Conservation (phyloP, 2,888 invertebrate genomes). For the Xanthia icteritia region DNA sequence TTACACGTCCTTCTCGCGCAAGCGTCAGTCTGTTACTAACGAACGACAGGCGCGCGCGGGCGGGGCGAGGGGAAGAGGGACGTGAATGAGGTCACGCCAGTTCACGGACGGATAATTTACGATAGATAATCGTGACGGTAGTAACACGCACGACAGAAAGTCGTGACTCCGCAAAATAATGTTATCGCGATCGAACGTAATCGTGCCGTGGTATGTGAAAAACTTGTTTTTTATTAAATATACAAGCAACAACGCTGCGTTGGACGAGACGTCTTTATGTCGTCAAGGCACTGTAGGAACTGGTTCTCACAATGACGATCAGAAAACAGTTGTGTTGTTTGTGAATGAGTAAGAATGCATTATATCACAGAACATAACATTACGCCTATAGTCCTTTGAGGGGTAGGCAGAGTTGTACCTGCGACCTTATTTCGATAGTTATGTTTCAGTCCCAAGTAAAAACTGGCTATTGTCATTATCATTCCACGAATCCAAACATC, state of each 20-base stretch:
- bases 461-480: background rate
- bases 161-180: slow-evolving; percentile 33
- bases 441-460: background rate
- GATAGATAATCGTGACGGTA: slow-evolving; percentile 19
- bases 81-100: slow-evolving; percentile 31
- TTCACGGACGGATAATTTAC: slow-evolving; percentile 33
- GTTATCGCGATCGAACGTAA: background rate
- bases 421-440: background rate
- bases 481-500: background rate
- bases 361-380: background rate
- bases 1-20: slow-evolving; percentile 2
- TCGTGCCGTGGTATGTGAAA: background rate
- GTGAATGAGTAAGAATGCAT: background rate
- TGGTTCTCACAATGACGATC: background rate
- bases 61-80: background rate
- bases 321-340: background rate
- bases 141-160: slow-evolving; percentile 13
- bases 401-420: background rate
- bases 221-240: background rate
- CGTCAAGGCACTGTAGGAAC: background rate
- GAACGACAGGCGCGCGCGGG: background rate
- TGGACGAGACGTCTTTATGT: background rate
- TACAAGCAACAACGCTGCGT: background rate
- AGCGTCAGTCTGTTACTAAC: slow-evolving; percentile 18
- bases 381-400: background rate